Percentiles rank a stretch among this genome's conserved stretches.
Conservation (phyloP, 2,113 vertebrate species). For the Aptenodytes forsteri region DNA sequence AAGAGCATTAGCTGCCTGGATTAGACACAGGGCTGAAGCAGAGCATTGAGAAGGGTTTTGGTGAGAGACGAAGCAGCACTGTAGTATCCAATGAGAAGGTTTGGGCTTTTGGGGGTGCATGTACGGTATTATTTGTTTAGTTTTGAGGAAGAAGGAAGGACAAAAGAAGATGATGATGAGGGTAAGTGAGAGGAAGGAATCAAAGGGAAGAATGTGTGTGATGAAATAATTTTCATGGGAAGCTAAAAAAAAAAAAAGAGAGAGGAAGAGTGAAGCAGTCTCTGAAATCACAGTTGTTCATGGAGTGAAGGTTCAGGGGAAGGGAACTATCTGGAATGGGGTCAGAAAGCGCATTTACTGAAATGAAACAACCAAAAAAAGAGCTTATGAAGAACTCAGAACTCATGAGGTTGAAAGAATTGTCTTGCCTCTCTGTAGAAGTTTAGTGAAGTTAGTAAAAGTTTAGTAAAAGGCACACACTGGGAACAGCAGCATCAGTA, state of each 20-base stretch:
- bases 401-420: not conserved
- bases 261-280: not conserved
- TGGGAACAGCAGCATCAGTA: not conserved
- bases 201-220: not conserved
- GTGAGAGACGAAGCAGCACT: not conserved
- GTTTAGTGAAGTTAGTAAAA: not conserved
- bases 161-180: not conserved
- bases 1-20: not conserved
- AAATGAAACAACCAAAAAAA: not conserved
- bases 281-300: not conserved
- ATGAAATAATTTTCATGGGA: not conserved
- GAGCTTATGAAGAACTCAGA: not conserved
- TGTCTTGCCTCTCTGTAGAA: not conserved
- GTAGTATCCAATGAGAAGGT: not conserved
- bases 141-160: not conserved
- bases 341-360: not conserved
- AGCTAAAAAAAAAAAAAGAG: not conserved
- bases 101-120: not conserved
- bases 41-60: not conserved
- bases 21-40: not conserved
- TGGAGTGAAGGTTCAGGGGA: not conserved
- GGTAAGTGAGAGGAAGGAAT: not conserved
- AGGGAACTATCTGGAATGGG: accelerated
- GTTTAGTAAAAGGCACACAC: not conserved
- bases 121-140: not conserved